Base-by-base conservation (phyloP, 2,113 vertebrate species). In the Motacilla alba region DNA sequence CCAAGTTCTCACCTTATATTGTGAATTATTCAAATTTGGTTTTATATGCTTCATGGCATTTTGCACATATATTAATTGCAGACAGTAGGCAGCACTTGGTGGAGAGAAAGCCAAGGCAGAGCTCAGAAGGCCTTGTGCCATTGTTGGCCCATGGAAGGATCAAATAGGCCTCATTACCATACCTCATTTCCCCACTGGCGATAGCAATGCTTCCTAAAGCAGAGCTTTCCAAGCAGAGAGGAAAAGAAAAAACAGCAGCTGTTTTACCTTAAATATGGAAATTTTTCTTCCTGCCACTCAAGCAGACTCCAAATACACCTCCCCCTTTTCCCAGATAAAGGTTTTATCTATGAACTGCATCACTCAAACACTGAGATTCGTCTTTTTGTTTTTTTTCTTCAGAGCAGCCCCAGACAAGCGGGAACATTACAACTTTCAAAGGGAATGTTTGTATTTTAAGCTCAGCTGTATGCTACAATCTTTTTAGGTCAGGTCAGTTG, bases 401-500 rank as follows among this genome's bases (percentile, higher is more conserved):
- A 4, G 59, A 50, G 63, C 62, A 79, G 69, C 60, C 64, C 12
- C 47, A 93, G 56, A 95, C 73, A 64, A 81, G 68, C 0, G 0
- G 39, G 37, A 84, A 83, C 4, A 6, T 80, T 86, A 37, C 64
- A 83, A 27, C 60, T 93, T 95, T 81, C 94, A 86, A 94, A 89
- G 60, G 31, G 24, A 88, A 88, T 59, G 84, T 93, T 94, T 91
- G 74, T 93, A 79, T 93, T 95, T 94, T 83, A 89, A 83, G 79
- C 79, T 93, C 76, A 90, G 94, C 66, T 77, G 62, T 77, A 56
- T 4, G 10, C 80, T 89, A 50, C 83, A 67, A 41, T 53, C 88
- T 90, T 94, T 96, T 80, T 84, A 92, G 90, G 93, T 94, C 92
- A 95, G 92, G 95, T 84, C 83, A 70, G 53, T 93, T 92, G 11